Evolutionary conservation across 1,140 invertebrate genomes (phyloP), one percentile per base, ranked within the genome.

Genomic region (Drosophila bocqueti): DNA sequence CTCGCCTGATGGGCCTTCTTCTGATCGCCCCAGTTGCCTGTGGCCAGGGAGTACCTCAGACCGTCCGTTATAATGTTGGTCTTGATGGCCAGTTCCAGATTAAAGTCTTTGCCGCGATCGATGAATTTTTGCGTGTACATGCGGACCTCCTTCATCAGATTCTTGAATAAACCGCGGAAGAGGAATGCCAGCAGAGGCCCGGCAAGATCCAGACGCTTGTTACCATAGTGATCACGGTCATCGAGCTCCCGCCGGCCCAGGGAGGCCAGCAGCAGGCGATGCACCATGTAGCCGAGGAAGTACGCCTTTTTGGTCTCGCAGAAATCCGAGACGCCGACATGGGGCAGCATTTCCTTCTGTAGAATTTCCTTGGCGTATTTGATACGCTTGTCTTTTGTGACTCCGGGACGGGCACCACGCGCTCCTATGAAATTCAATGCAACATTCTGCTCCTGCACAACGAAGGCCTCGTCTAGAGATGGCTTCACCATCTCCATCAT

Each of bases 401-500:
- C 99, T 94, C 99, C 99, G 31, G 99, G 98, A 63, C 97, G 95
- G 29, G 98, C 99, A 71, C 99, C 99, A 93, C 99, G 95, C 5
- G 98, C 95, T 74, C 99, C 99, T 91, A 99, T 99, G 80, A 99
- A 99, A 93, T 99, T 99, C 15, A 99, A 93, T 16, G 99, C 99
- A 6, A 99, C 98, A 94, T 98, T 98, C 93, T 99, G 99, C 93
- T 99, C 99, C 94, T 99, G 98, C 89, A 99, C 99, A 0, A 99
- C 99, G 94, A 99, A 99, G 50, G 99, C 99, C 94, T 99, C 99
- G 94, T 99, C 99, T 49, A 99, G 94, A 1, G 98, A 99, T 6
- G 99, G 99, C 93, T 99, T 99, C 0, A 97, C 98, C 98, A 99
- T 99, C 95, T 99, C 99, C 98, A 99, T 99, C 98, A 99, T 99